Percentiles rank a stretch among this genome's conserved stretches.
Conservation (phyloP, 2,797 vertebrate species). For the Tragelaphus oryx region DNA sequence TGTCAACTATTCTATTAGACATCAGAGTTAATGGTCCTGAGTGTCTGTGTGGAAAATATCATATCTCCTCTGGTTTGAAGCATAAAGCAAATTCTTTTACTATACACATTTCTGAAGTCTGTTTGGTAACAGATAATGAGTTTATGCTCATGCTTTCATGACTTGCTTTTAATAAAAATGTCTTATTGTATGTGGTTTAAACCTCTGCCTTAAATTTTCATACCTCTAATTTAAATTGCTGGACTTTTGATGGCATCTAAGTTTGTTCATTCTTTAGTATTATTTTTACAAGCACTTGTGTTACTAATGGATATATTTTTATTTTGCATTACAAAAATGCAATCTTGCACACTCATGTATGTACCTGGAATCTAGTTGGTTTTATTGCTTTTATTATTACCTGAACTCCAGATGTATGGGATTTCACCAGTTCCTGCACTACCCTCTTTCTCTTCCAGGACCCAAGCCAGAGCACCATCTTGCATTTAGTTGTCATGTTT, state of each 20-base stretch:
- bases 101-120: conserved; percentile 48
- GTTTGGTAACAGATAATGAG: neutral
- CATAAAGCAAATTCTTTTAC: conserved; percentile 17
- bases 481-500: neutral
- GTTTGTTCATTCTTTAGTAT: conserved; percentile 21
- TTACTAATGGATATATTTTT: conserved; percentile 29
- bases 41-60: conserved; percentile 45
- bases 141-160: neutral
- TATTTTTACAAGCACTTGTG: neutral
- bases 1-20: conserved; percentile 51
- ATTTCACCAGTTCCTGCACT: neutral
- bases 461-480: neutral
- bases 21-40: conserved; percentile 44
- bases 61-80: conserved; percentile 9
- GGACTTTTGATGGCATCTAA: conserved; percentile 20
- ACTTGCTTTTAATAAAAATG: conserved; percentile 49
- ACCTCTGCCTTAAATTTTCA: neutral
- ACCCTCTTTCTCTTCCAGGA: neutral
- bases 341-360: neutral
- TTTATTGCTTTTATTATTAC: neutral
- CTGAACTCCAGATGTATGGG: neutral
- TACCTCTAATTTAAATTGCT: conserved; percentile 20
- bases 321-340: neutral
- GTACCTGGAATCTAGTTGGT: neutral
- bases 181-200: neutral